Evolutionary conservation across 1,140 invertebrate species (phyloP).

Genomic region (Platyscapa corneri): DNA sequence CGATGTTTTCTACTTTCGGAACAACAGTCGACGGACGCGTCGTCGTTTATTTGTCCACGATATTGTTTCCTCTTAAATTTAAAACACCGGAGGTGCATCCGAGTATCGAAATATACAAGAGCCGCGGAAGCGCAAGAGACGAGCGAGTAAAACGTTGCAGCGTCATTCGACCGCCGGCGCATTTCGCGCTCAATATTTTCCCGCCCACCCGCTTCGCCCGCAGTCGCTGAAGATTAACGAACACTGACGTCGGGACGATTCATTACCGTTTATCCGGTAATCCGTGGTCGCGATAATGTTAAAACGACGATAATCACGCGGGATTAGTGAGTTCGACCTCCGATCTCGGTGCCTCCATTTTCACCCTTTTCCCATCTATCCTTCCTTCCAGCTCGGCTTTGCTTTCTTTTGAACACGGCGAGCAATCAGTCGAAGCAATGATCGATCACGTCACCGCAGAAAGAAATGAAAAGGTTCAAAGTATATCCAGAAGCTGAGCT

Average conservation of each 20-base stretch:
- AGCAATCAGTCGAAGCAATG: conserved; percentile 12
- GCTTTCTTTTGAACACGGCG: background rate
- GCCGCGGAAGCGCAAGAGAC: too few relatives aligned
- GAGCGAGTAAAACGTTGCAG: background rate
- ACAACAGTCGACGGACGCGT: background rate
- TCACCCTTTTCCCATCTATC: background rate
- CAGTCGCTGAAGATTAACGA: conserved; percentile 16
- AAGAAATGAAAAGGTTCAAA: background rate
- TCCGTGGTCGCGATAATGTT: background rate
- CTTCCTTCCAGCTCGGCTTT: background rate
- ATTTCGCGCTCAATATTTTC: too few relatives aligned
- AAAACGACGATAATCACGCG: conserved; percentile 19
- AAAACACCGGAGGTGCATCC: background rate
- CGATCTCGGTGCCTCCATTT: background rate
- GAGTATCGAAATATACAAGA: too few relatives aligned
- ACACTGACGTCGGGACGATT: background rate
- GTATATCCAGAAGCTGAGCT: background rate
- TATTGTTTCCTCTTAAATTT: background rate
- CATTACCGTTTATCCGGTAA: conserved; percentile 31
- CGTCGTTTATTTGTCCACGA: background rate
- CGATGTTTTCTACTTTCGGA: background rate
- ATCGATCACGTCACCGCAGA: conserved; percentile 23
- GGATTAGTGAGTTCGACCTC: background rate
- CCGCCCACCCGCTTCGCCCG: too few relatives aligned
- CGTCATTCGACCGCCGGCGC: background rate